phyloP scores from a whole-genome alignment of 2,113 vertebrate species.

The Calidris pygmaea region DNA sequence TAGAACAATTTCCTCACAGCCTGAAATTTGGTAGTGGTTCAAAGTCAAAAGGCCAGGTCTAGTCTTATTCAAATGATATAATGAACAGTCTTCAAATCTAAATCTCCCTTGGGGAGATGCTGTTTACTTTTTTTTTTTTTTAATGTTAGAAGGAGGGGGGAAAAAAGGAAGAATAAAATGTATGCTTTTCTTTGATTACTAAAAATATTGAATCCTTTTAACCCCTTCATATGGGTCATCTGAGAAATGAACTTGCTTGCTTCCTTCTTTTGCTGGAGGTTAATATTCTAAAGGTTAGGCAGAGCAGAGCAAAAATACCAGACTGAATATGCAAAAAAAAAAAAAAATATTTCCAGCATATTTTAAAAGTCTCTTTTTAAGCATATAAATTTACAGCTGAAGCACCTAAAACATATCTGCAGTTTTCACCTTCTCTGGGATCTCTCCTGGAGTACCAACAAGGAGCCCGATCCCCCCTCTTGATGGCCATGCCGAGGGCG shows the following conservation, averaged over 20 bases:
- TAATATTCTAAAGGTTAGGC: conserved; percentile 36
- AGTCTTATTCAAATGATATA: conserved; percentile 94
- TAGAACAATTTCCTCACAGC: conserved; percentile 98
- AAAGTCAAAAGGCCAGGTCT: conserved; percentile 87
- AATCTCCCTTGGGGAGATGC: conserved; percentile 78
- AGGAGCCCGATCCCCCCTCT: neutral
- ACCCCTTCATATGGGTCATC: conserved; percentile 38
- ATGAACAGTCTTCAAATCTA: conserved; percentile 84
- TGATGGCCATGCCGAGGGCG: rapidly evolving
- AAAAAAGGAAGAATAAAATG: conserved; percentile 52
- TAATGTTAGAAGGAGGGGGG: neutral
- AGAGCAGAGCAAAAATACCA: conserved; percentile 15
- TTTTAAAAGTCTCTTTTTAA: neutral
- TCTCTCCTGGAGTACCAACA: neutral
- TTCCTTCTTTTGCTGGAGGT: conserved; percentile 51
- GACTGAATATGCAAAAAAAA: neutral
- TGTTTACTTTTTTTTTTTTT: conserved; percentile 77
- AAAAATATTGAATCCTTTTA: conserved; percentile 68
- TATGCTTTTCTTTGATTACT: conserved; percentile 58
- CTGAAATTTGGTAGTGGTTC: conserved; percentile 96
- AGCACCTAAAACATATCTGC: neutral
- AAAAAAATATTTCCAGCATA: neutral
- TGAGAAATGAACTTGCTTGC: conserved; percentile 57
- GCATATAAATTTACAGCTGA: neutral
- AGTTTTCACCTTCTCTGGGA: neutral